These are phyloP conservation scores for Drosophila arizonae DNA, from an alignment of 1,140 invertebrate species.

Conservation along the genomic window DNA sequence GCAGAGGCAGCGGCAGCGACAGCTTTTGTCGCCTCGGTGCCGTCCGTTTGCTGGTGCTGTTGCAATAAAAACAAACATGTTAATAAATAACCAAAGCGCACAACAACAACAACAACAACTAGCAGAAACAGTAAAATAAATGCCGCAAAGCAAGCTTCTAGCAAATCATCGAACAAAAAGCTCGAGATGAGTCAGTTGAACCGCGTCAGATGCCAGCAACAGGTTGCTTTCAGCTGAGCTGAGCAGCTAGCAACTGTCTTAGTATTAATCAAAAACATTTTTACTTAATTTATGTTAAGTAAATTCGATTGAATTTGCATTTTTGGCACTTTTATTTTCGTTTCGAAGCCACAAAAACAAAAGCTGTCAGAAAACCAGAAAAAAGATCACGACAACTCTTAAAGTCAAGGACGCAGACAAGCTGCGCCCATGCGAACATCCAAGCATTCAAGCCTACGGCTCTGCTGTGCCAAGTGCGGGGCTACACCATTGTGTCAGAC, in stretches of 20 bases:
- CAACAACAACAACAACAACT: slow-evolving; percentile 29
- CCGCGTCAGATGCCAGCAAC: slow-evolving; percentile 16
- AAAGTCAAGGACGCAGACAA: slow-evolving; percentile 69
- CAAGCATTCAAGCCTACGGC: slow-evolving; percentile 35
- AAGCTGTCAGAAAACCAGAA: slow-evolving; percentile 34
- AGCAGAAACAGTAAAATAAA: neutral
- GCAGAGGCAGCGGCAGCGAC: slow-evolving; percentile 15
- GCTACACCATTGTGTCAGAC: slow-evolving; percentile 55
- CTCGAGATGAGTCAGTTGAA: slow-evolving; percentile 18
- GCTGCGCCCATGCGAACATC: slow-evolving; percentile 54
- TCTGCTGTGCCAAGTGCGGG: slow-evolving; percentile 68
- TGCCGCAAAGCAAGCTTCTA: slow-evolving; percentile 33
- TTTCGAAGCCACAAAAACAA: slow-evolving; percentile 24
- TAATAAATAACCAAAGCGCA: slow-evolving; percentile 68
- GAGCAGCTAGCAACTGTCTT: slow-evolving; percentile 47
- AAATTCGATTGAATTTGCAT: slow-evolving; percentile 57
- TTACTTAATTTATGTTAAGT: slow-evolving; percentile 68
- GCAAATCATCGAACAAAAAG: slow-evolving; percentile 25
- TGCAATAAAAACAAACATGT: slow-evolving; percentile 74
- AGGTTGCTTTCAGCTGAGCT: slow-evolving; percentile 22
- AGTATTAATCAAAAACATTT: slow-evolving; percentile 38
- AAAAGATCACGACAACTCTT: slow-evolving; percentile 53
- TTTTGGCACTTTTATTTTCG: slow-evolving; percentile 74
- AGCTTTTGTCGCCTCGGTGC: slow-evolving; percentile 49
- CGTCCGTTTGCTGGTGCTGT: slow-evolving; percentile 23